Evolutionary conservation across 2,888 invertebrate genomes (phyloP).

Genomic region (Heliothis peltigera): DNA sequence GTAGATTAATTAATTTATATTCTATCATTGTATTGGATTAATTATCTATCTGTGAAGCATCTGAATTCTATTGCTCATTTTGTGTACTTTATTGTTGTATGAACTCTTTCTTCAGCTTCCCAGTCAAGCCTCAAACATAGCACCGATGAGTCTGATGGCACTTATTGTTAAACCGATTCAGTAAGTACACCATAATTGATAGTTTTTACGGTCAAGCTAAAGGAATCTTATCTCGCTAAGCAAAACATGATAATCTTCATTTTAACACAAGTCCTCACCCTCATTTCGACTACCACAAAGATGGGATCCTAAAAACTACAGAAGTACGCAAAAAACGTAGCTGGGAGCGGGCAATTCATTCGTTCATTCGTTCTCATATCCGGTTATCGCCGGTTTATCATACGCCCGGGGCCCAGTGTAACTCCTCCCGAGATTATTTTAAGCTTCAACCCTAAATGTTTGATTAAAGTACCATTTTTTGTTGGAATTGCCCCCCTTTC

Average conservation of each 20-base stretch:
- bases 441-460: slow-evolving; percentile 85
- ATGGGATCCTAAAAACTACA: slow-evolving; percentile 70
- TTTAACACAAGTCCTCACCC: slow-evolving; percentile 18
- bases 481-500: slow-evolving; percentile 58
- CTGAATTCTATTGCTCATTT: not conserved
- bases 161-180: not conserved
- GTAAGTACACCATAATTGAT: not conserved
- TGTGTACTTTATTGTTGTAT: no score
- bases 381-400: slow-evolving; percentile 88
- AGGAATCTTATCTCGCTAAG: not conserved
- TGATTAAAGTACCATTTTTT: slow-evolving; percentile 82
- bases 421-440: slow-evolving; percentile 85
- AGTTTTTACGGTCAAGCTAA: no score
- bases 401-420: slow-evolving; percentile 81
- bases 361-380: slow-evolving; percentile 85
- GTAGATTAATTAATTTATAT: no score
- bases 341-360: slow-evolving; percentile 86
- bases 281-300: slow-evolving; percentile 58
- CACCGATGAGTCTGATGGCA: no score
- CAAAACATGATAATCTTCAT: slow-evolving; percentile 39
- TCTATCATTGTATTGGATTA: no score
- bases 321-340: slow-evolving; percentile 81
- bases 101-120: no score
- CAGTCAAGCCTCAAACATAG: not conserved
- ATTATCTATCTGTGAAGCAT: no score